These are phyloP conservation scores for Heliconius eleuchia DNA, from an alignment of 1,140 invertebrate genomes.

Conservation along the genomic window DNA sequence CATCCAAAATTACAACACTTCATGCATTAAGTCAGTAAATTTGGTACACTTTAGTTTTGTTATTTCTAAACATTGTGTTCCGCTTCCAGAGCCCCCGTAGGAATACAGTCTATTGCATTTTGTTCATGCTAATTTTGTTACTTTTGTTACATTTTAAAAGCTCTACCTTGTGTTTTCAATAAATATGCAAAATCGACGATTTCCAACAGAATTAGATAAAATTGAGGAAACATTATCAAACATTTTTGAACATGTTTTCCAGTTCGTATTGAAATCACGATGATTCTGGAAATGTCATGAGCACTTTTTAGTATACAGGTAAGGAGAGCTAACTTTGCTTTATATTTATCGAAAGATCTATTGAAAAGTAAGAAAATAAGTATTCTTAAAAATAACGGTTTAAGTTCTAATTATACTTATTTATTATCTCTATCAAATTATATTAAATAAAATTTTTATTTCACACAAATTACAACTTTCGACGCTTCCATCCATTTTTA, in stretches of 20 bases:
- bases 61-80: slow-evolving; percentile 48
- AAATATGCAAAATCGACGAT: neutral
- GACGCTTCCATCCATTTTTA: no score
- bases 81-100: slow-evolving; percentile 45
- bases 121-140: slow-evolving; percentile 64
- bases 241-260: neutral
- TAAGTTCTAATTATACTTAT: no score
- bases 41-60: slow-evolving; percentile 37
- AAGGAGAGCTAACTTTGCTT: no score
- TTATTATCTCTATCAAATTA: no score
- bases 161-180: neutral
- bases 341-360: no score
- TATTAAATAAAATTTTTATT: no score
- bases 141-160: slow-evolving; percentile 48
- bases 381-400: no score
- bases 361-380: no score
- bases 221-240: neutral
- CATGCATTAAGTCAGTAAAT: slow-evolving; percentile 18
- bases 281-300: no score
- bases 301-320: no score
- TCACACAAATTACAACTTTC: no score
- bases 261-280: neutral
- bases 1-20: slow-evolving; percentile 24
- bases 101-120: slow-evolving; percentile 56
- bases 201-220: no score